Conservation (phyloP, 2,113 vertebrate genomes). For the Chaetura pelagica region DNA sequence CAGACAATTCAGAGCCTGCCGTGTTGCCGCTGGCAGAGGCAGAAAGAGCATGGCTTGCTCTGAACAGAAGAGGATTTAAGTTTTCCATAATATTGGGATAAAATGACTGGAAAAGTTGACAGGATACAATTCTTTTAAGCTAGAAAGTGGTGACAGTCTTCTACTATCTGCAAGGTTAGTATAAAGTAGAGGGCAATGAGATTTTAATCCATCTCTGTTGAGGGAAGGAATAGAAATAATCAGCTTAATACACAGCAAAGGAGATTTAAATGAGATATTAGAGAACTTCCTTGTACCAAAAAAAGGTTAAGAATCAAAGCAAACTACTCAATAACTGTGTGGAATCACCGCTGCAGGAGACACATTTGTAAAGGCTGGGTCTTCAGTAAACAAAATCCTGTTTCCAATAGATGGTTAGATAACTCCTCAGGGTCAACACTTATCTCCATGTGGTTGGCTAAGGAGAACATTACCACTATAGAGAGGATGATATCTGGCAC, state of each 20-base stretch:
- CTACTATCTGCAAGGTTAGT: not conserved
- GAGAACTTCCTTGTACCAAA: not conserved
- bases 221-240: constrained; percentile 13
- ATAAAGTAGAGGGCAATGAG: not conserved
- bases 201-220: not conserved
- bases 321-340: not conserved
- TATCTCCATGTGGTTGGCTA: not conserved
- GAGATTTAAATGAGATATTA: not conserved
- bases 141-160: not conserved
- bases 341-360: not conserved
- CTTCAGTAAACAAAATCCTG: not conserved
- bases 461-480: not conserved
- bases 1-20: not conserved
- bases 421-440: not conserved
- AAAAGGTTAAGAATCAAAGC: not conserved
- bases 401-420: not conserved
- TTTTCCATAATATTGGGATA: not conserved
- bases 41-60: not conserved
- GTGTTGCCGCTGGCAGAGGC: not conserved
- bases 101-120: not conserved
- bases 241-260: not conserved
- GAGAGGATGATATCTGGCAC: not conserved
- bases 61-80: not conserved
- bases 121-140: not conserved
- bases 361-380: not conserved